These are phyloP conservation scores for Astropecten irregularis DNA, from an alignment of 53 echinoderm and acorn worm genomes.

Conservation along the genomic window DNA sequence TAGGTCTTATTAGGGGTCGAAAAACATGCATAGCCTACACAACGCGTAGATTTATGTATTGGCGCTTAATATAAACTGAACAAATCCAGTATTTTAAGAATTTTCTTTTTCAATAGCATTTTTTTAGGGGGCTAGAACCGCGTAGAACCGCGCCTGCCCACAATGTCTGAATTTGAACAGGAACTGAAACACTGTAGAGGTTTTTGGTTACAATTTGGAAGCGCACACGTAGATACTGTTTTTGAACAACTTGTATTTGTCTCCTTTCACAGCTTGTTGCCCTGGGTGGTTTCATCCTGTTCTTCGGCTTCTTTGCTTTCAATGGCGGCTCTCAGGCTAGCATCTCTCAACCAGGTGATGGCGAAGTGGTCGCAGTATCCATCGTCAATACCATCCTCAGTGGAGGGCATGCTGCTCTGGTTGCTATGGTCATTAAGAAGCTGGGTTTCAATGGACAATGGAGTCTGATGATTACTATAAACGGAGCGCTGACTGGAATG, in stretches of 20 bases:
- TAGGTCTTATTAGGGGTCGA: no score
- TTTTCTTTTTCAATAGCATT: no score
- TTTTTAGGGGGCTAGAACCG: no score
- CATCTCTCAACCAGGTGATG: slow-evolving; percentile 76
- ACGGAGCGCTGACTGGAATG: slow-evolving; percentile 93
- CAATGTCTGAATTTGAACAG: no score
- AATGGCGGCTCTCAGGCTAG: slow-evolving; percentile 87
- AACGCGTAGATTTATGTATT: no score
- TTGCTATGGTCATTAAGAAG: slow-evolving; percentile 61
- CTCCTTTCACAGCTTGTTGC: slow-evolving; percentile 64
- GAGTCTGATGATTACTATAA: slow-evolving; percentile 90
- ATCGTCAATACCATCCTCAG: slow-evolving; percentile 81
- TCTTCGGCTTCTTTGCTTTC: slow-evolving; percentile 90
- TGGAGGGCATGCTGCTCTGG: slow-evolving; percentile 61
- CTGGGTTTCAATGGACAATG: slow-evolving; percentile 64
- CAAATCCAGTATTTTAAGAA: no score
- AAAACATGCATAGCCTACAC: no score
- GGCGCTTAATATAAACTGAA: no score
- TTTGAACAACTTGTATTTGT: not conserved
- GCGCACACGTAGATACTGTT: no score
- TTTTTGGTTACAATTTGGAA: no score
- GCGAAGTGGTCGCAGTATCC: slow-evolving; percentile 58
- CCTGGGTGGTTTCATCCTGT: slow-evolving; percentile 84
- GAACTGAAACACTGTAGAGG: no score
- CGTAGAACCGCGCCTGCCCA: no score